Percentiles rank a stretch among this genome's conserved stretches.
Conservation (phyloP, 2,797 vertebrate genomes). For the Sebastes matsubarae region DNA sequence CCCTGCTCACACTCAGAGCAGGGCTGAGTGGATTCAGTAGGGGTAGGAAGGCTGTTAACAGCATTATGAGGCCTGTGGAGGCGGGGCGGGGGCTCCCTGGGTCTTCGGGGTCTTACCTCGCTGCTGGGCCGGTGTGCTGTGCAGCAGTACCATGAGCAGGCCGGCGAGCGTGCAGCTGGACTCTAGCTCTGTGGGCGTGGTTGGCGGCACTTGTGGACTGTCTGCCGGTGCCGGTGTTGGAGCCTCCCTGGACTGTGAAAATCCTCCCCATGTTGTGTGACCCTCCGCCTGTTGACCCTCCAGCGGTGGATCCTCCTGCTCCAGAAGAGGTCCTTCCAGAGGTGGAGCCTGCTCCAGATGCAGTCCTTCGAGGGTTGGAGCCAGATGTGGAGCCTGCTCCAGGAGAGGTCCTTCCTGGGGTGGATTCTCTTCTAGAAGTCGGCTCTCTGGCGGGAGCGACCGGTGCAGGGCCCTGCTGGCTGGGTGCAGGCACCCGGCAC, state of each 20-base stretch:
- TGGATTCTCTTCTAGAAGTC: neutral
- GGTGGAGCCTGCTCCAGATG: neutral
- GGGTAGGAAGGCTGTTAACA: conserved; percentile 14
- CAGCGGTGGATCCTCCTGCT: conserved; percentile 9
- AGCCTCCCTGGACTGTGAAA: conserved; percentile 62
- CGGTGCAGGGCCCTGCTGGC: neutral
- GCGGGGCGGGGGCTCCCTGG: neutral
- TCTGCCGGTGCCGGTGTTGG: conserved; percentile 7
- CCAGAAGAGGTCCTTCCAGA: neutral
- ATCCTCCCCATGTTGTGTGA: conserved; percentile 61
- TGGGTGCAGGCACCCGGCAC: conserved; percentile 65
- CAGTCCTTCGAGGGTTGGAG: neutral
- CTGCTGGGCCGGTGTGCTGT: conserved; percentile 69
- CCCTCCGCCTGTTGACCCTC: conserved; percentile 14
- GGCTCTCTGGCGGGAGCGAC: neutral
- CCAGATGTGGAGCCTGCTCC: neutral
- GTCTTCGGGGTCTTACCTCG: conserved; percentile 79
- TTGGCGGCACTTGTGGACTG: conserved; percentile 64
- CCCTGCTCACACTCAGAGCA: neutral
- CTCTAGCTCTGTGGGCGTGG: conserved; percentile 63
- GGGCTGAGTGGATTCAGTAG: conserved; percentile 20
- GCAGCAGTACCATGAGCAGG: conserved; percentile 49
- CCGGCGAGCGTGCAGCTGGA: conserved; percentile 45
- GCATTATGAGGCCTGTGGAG: neutral
- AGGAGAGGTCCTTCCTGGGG: neutral